Evolutionary conservation across 2,797 vertebrate species (phyloP), one percentile per base, ranked within the genome.

Genomic region (Crocodylus rhombifer): DNA sequence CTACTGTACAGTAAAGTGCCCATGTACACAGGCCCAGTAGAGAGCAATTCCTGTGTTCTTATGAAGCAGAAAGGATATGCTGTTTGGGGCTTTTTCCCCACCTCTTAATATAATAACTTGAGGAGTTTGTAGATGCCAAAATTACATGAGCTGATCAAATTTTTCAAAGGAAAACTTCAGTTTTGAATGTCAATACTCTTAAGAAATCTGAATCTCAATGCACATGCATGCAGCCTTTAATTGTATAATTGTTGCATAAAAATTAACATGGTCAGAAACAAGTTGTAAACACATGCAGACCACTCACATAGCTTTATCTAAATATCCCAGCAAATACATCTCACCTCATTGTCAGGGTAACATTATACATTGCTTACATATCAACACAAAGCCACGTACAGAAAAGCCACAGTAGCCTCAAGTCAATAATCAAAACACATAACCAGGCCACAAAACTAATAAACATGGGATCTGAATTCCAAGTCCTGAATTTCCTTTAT

Each of bases 41-140:
- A 36, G 36, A 36, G 5, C 36, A 36, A 36, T 36, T 36, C 36
- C 36, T 36, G 36, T 36, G 36, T 36, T 36, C 36, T 36, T 36
- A 36, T 36, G 36, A 36, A 36, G 36, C 36, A 36, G 36, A 36
- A 36, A 36, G 36, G 36, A 36, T 36, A 36, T n/a, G 62, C 26
- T 63, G 26, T 28, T 63, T 13, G 13, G 28, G 25, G 28, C 26
- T 14, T 26, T 63, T 28, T 63, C 51, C 18, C 62, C 42, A n/a
- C 16, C 21, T 79, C 36, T 79, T 26, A 58, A 95, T 91, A 89
- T 87, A 87, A 89, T 93, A 97, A 94, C 95, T 92, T 94, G 94
- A 91, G 91, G 93, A 91, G 81, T 93, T 92, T 93, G 93, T 94
- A 77, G 92, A 82, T 93, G 90, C 87, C 55, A 11, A 57, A n/a